Evolutionary conservation across 1,140 invertebrate species (phyloP), one percentile per base, ranked within the genome.

Genomic region (Carposina sasakii): DNA sequence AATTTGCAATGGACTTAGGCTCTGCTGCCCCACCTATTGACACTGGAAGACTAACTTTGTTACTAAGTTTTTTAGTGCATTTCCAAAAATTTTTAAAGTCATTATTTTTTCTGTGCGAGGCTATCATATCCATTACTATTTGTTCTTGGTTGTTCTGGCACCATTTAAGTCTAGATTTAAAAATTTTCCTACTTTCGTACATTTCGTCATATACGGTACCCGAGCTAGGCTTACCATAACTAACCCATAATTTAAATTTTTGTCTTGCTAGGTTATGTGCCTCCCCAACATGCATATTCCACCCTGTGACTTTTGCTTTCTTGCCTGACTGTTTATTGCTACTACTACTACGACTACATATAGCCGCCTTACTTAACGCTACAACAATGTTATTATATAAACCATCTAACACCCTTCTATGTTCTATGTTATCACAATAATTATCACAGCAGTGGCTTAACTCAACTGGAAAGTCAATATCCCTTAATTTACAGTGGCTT

Each of bases 391-490:
- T 12, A 2, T 30, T 16, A 37, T 57, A 57, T 3, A 57, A n/a
- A 15, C 22, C 36, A 12, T 48, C 46, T n/a, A 55, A n/a, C 6
- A 42, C n/a, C 0, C 23, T 3, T 37, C 10, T 57, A 37, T 57
- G 50, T 4, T 30, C 30, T 2, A 21, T 9, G 1, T 21, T 8
- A 15, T 37, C 42, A 52, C 55, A 57, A 1, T 19, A n/a, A 20
- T 36, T 31, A 17, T 34, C 10, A 47, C 47, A 22, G 21, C 50
- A 57, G 5, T 26, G 17, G 15, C n/a, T 9, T 16, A 53, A 53
- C 2, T 57, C 47, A 0, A 8, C 1, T 15, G 55, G 55, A 39
- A 57, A 48, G 46, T 40, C 34, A 3, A 57, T 33, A 0, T 50
- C n/a, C 2, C 43, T 21, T 2, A 57, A 20, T 3, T 16, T 49